Conservation (phyloP, 2,888 invertebrate genomes). For the Drosophila colorata region DNA sequence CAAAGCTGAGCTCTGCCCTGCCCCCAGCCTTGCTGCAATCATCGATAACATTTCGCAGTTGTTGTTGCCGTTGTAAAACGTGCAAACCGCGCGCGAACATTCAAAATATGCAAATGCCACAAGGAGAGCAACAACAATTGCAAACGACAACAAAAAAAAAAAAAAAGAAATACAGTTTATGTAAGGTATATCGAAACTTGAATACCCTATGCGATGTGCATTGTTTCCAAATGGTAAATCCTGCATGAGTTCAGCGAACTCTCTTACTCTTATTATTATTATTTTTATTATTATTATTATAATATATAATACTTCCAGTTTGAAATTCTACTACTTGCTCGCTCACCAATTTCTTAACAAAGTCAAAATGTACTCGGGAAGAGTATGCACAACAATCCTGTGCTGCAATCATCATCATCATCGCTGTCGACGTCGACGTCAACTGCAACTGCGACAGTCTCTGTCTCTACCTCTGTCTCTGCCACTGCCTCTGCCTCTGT, state of each 20-base stretch:
- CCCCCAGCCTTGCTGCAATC: constrained; percentile 49
- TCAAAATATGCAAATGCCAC: constrained; percentile 77
- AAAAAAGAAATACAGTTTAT: constrained; percentile 6
- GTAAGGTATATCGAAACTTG: neutral
- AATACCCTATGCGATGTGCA: constrained; percentile 8
- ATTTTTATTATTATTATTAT: no score
- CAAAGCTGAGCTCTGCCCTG: constrained; percentile 18
- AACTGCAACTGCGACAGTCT: neutral
- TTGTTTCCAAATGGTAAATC: neutral
- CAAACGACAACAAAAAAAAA: neutral
- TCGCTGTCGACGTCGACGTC: constrained; percentile 24
- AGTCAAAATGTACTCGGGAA: neutral
- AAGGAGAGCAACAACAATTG: constrained; percentile 46
- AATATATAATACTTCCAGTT: no score
- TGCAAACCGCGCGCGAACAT: constrained; percentile 73
- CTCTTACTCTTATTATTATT: no score
- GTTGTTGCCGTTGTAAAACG: constrained; percentile 71
- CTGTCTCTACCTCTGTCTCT: neutral
- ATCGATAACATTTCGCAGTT: constrained; percentile 72
- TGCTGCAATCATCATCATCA: constrained; percentile 42
- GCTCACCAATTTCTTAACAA: no score
- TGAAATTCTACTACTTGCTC: neutral
- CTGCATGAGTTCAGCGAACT: no score
- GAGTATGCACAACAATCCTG: constrained; percentile 27
- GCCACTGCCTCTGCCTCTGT: neutral